Percentiles rank a stretch among this genome's conserved stretches.
phyloP scores from a whole-genome alignment of 2,888 invertebrate species.

The Holacanthella duospinosa region DNA sequence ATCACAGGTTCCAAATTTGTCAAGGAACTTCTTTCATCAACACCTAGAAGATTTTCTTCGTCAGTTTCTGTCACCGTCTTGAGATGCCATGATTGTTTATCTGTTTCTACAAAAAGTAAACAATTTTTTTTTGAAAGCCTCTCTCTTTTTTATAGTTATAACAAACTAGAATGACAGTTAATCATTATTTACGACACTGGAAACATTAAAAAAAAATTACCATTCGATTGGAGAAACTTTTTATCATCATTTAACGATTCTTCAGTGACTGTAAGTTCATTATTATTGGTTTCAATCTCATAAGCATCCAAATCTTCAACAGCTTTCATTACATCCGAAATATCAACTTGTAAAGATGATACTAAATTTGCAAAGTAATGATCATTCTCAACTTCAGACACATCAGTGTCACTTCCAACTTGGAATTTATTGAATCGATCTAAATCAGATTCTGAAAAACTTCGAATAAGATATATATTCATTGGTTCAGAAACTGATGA shows the following conservation, averaged over 20 bases:
- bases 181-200: too few relatives aligned
- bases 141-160: background rate
- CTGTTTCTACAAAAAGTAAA: background rate
- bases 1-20: slow-evolving; percentile 23
- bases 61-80: slow-evolving; percentile 21
- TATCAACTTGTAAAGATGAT: background rate
- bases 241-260: too few relatives aligned
- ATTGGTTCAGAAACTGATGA: background rate
- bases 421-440: slow-evolving; percentile 59
- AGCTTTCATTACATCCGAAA: slow-evolving; percentile 31
- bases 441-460: slow-evolving; percentile 62
- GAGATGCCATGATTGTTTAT: slow-evolving; percentile 7
- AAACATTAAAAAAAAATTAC: too few relatives aligned
- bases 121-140: too few relatives aligned
- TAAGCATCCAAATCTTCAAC: slow-evolving; percentile 32
- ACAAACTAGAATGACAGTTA: too few relatives aligned
- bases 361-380: background rate
- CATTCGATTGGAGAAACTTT: too few relatives aligned
- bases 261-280: too few relatives aligned
- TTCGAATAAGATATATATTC: slow-evolving; percentile 9
- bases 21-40: slow-evolving; percentile 18
- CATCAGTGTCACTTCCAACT: background rate
- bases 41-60: slow-evolving; percentile 29
- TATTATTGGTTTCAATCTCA: slow-evolving; percentile 7
- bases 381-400: background rate